Evolutionary conservation across 1,140 invertebrate species (phyloP), one percentile per base, ranked within the genome.

Genomic region (Himalopsyche phryganea): DNA sequence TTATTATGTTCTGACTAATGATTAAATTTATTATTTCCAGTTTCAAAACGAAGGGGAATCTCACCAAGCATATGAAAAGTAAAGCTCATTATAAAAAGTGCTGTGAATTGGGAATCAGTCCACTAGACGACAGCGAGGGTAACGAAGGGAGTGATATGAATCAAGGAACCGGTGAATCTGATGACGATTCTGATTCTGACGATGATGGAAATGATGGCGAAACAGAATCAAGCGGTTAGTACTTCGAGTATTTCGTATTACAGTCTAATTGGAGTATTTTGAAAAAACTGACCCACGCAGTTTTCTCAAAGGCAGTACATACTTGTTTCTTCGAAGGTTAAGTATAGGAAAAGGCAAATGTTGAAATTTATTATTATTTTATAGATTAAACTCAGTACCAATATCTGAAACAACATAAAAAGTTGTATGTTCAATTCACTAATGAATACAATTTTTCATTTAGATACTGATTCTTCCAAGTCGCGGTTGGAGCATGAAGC

Each of bases 51-150:
- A 98, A 98, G 74, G 96, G 96, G 0, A 98, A 99, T 73, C 77
- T 99, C 14, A 98, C 96, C 0, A 98, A 98, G 75, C 97, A 98
- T 71, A 96, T 98, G 90, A 96, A 98, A 69, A 98, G 95, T 11
- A 98, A 98, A 78, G 90, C 95, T 0, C 96, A 99, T 72, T 91
- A 90, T 67, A 95, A 95, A 71, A 92, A 91, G 65, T 95, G 95
- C 76, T 80, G 90, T 6, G 91, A 95, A 67, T 75, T 93, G 45
- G 90, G 89, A 11, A 85, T 94, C 38, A 80, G 81, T 61, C 83
- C 88, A 10, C 87, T 88, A 18, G 91, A 87, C 50, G 88, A 82
- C 18, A 81, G 81, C n/a, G 91, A 87, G 50, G 87, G 82, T 18
- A 81, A 81, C n/a, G 88, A 78, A 58, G 72, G 67, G 82, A 68